Percentiles rank a stretch among this genome's conserved stretches.
These are phyloP conservation scores for Neoniphon sammara DNA, from an alignment of 2,797 vertebrate genomes.

Conservation along the genomic window DNA sequence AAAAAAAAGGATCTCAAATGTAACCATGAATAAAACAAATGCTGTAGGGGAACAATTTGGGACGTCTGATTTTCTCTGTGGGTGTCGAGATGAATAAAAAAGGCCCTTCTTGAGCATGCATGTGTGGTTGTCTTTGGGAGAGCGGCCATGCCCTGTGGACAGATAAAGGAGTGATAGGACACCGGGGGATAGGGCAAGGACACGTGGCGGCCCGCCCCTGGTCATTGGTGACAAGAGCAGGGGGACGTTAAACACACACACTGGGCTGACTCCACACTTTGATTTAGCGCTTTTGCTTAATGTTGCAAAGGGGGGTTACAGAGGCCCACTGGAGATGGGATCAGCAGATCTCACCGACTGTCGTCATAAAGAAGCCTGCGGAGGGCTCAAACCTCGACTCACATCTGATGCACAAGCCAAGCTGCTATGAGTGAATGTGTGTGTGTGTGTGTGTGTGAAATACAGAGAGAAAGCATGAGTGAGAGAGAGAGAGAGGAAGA, in stretches of 20 bases:
- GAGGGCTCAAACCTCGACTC: constrained; percentile 74
- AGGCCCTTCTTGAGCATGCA: constrained; percentile 79
- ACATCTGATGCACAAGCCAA: constrained; percentile 65
- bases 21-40: constrained; percentile 80
- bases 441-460: constrained; percentile 30
- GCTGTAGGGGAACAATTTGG: constrained; percentile 79
- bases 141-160: constrained; percentile 83
- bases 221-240: constrained; percentile 84
- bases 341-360: constrained; percentile 82
- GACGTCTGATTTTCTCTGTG: constrained; percentile 79
- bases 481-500: constrained; percentile 30
- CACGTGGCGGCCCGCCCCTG: constrained; percentile 83
- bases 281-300: constrained; percentile 85
- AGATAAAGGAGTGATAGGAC: constrained; percentile 86
- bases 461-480: constrained; percentile 1
- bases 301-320: constrained; percentile 79
- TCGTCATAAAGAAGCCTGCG: constrained; percentile 78
- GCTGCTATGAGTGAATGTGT: constrained; percentile 20
- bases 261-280: constrained; percentile 83
- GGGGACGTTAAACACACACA: constrained; percentile 84
- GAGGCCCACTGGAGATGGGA: constrained; percentile 80
- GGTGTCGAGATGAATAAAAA: constrained; percentile 79
- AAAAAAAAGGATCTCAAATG: constrained; percentile 47
- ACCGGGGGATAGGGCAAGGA: constrained; percentile 84
- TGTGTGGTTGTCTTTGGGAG: constrained; percentile 81